A percentile compares a stretch with the other conserved stretches of the same genome.
These are phyloP conservation scores for Chrysolina oricalcia DNA, from an alignment of 2,888 invertebrate genomes.

Conservation along the genomic window DNA sequence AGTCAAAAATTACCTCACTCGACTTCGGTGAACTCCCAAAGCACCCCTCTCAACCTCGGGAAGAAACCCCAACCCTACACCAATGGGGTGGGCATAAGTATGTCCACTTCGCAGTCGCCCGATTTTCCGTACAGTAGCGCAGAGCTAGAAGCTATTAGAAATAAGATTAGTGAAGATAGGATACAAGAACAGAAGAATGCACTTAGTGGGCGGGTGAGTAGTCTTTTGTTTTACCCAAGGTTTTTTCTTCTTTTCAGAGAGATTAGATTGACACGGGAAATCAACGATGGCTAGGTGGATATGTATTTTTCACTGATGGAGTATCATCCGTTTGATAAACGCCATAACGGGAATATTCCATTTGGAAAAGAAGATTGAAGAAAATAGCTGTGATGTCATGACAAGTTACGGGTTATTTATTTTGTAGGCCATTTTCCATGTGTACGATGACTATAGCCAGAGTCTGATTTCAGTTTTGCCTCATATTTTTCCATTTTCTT, in stretches of 20 bases:
- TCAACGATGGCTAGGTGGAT: not conserved
- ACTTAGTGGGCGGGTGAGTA: constrained; percentile 55
- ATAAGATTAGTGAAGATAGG: constrained; percentile 55
- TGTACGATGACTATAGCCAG: too few species aligned
- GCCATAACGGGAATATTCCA: not conserved
- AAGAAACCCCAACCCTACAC: constrained; percentile 46
- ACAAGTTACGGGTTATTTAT: too few species aligned
- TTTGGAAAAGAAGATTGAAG: too few species aligned
- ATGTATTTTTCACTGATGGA: not conserved
- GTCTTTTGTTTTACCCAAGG: constrained; percentile 7
- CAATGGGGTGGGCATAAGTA: constrained; percentile 41
- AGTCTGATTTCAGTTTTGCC: too few species aligned
- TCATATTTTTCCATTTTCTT: too few species aligned
- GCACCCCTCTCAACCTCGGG: constrained; percentile 52
- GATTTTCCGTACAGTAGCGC: constrained; percentile 54
- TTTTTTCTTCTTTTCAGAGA: constrained; percentile 1
- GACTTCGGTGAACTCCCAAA: constrained; percentile 43
- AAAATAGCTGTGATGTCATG: too few species aligned
- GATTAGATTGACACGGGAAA: not conserved
- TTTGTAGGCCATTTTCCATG: too few species aligned
- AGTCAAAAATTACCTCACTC: constrained; percentile 68
- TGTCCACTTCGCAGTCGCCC: constrained; percentile 46
- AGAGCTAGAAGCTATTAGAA: constrained; percentile 56
- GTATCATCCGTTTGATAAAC: not conserved
- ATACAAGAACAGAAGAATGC: constrained; percentile 52